Base-by-base conservation (phyloP, 2,797 vertebrate genomes). In the Pseudomugil gertrudae region DNA sequence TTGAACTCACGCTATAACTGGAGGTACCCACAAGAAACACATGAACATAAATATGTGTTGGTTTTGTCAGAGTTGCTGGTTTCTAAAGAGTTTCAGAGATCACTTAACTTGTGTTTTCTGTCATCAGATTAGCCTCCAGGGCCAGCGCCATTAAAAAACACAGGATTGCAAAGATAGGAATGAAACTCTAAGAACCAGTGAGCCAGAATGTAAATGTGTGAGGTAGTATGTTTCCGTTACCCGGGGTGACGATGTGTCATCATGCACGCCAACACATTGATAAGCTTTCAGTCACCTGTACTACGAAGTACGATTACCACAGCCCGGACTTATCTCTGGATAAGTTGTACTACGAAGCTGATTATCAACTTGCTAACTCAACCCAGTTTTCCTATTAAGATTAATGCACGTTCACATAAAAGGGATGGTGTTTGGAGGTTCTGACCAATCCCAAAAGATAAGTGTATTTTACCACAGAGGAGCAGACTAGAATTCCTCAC, bases 21-120 rank as follows among this genome's bases (percentile, higher is more conserved):
- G 51, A 74, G 27, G 14, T 36, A 36, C 24, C 21, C 26, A 35
- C 36, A 56, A 29, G 17, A 76, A 33, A 2, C 57, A 51, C 13
- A 57, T 51, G 47, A 63, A 21, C 27, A 27, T 21, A 66, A 14
- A 33, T 10, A 50, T 24, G 4, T 1, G 19, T 19, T 29, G 9
- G 15, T 36, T 61, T 36, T 17, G 15, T 14, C 19, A 29, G 2
- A 5, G 3, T 9, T 21, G 29, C 38, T n/a, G 6, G 36, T 38
- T 38, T 38, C 36, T 38, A 10, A 36, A 11, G 35, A 10, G 9
- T 13, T 3, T 43, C 17, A n/a, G 5, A 43, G 6, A 43, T 43
- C 5, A 9, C 29, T 30, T 30, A 9, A 30, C 8, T 4, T 14
- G n/a, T 8, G 29, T 17, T 33, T 14, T 38, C 6, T 64, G 26